Evolutionary conservation across 2,113 vertebrate genomes (phyloP), one percentile per base, ranked within the genome.

Genomic region (Poeciliopsis turrubarensis): DNA sequence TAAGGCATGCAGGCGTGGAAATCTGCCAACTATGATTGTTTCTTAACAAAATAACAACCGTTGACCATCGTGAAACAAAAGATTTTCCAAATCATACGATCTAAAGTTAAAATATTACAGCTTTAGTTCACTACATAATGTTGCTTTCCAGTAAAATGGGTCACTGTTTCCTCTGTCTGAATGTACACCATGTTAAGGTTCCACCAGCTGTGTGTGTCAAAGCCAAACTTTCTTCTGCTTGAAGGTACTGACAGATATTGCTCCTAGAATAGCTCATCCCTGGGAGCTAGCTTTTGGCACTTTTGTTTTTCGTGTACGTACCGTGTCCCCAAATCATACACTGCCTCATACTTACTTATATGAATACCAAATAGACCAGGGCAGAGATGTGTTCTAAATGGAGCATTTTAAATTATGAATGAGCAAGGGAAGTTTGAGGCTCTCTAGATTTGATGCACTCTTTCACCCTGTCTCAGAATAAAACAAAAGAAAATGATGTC

Each of bases 331-430:
- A 80, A 79, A 80, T 73, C 75, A 88, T 88, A 82, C 31, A 70
- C 29, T 3, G 44, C 37, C 6, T 66, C 62, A 60, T 27, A 70
- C 68, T 76, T 75, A 70, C 68, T 78, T 75, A n/a, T 27, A 80
- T 87, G 74, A 87, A 85, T 87, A 77, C 73, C 77, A 82, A 83
- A 89, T 85, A 72, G 79, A 69, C 65, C 67, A 72, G 47, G 37
- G 65, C 81, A 73, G 76, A 77, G 75, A 51, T 79, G 87, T 80
- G 74, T 65, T 83, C 83, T 82, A 82, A 81, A 80, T 78, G 17
- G 0, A 72, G 82, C 7, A 68, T 64, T 73, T 77, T 91, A 60
- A 89, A 89, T 84, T 70, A 92, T 87, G 71, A 2, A 90, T 80
- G 77, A 85, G 77, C 68, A 34, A 32, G 47, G 37, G 80, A 89